phyloP scores from a whole-genome alignment of 2,113 vertebrate species.

The Sciurus niger region DNA sequence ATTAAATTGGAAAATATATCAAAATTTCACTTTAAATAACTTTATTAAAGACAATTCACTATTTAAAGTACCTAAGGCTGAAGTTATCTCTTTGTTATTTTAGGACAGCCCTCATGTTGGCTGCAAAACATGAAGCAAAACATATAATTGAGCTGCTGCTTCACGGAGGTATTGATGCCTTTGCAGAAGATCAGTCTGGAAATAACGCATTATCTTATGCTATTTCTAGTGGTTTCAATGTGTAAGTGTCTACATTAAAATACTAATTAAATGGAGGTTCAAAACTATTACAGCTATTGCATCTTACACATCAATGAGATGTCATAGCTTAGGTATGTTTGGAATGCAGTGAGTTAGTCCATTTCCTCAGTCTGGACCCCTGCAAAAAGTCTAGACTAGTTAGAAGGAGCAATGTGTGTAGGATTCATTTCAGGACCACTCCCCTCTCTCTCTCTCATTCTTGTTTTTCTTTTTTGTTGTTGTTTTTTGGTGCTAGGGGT shows the following conservation, averaged over 20 bases:
- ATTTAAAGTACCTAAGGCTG: not conserved
- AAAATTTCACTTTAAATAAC: not conserved
- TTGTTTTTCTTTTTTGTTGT: too few relatives aligned
- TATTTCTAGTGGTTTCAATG: not conserved
- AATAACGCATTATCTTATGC: not conserved
- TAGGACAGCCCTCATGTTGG: too few relatives aligned
- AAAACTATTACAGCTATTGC: not conserved
- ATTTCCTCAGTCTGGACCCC: not conserved
- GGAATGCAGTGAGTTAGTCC: not conserved
- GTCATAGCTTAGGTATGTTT: not conserved
- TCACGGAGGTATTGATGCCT: not conserved
- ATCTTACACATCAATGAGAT: not conserved
- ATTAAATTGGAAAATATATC: not conserved
- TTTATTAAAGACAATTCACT: not conserved
- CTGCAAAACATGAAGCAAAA: not conserved
- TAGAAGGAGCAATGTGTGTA: not conserved
- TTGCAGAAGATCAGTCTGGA: not conserved
- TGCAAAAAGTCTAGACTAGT: not conserved
- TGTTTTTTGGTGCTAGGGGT: not conserved
- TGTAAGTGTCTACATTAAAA: slow-evolving; percentile 20
- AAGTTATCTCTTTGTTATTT: not conserved
- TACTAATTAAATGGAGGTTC: not conserved
- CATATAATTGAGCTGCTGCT: not conserved
- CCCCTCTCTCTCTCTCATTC: not conserved
- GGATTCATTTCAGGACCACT: not conserved